phyloP scores from a whole-genome alignment of 2,113 vertebrate genomes.

The Genyomyrus donnyi region DNA sequence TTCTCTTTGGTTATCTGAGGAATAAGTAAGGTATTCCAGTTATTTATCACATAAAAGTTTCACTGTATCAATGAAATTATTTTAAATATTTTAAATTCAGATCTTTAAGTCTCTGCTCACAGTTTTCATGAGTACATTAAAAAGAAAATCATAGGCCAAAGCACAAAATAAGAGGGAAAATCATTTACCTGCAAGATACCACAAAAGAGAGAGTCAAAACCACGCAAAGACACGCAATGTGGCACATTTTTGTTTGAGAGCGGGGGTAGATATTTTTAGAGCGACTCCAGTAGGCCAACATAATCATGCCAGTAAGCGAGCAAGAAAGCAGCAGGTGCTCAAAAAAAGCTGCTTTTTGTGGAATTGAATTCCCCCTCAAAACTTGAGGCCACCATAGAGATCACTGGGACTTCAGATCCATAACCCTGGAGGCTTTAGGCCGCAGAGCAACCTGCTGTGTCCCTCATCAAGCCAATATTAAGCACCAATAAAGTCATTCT shows the following conservation, averaged over 20 bases:
- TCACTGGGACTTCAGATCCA: neutral
- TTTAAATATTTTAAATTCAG: neutral
- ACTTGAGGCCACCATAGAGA: neutral
- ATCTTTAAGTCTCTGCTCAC: neutral
- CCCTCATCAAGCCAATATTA: neutral
- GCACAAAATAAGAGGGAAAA: neutral
- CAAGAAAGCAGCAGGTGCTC: neutral
- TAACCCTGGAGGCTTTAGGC: neutral
- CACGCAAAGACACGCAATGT: neutral
- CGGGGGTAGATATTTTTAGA: neutral
- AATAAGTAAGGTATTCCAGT: neutral
- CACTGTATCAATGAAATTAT: neutral
- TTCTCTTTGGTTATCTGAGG: neutral
- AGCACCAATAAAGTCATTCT: neutral
- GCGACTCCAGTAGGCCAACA: neutral
- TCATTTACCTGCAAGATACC: neutral
- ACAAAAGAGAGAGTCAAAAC: neutral
- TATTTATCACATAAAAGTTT: neutral
- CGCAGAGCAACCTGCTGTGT: neutral
- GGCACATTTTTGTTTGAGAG: neutral
- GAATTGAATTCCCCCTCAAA: neutral
- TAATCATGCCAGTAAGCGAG: neutral
- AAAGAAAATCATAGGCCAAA: neutral
- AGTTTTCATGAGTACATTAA: neutral
- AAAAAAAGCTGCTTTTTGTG: neutral